Conservation (phyloP, 2,113 vertebrate genomes). For the Dipodomys ordii region DNA sequence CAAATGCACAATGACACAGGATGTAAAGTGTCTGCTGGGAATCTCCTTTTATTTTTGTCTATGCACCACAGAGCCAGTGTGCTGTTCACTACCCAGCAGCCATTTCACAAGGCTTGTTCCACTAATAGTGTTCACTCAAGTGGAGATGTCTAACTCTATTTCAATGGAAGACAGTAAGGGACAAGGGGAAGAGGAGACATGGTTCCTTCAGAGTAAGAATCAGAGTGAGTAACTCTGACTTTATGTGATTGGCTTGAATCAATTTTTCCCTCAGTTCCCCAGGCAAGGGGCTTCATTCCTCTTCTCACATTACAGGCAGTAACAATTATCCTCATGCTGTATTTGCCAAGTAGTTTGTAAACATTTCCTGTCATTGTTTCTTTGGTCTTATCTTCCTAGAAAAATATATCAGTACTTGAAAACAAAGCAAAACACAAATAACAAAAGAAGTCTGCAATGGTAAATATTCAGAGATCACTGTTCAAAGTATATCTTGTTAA, state of each 20-base stretch:
- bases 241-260: neutral
- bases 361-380: conserved; percentile 18
- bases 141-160: neutral
- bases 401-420: neutral
- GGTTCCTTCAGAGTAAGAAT: neutral
- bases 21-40: neutral
- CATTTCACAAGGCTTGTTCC: neutral
- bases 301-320: neutral
- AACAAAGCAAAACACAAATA: neutral
- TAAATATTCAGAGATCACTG: neutral
- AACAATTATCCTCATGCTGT: conserved; percentile 2
- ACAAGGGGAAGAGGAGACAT: neutral
- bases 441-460: neutral
- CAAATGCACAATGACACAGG: accelerated
- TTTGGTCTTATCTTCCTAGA: neutral
- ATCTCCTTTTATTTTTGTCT: neutral
- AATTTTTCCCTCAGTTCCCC: conserved; percentile 34
- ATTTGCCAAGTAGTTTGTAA: neutral
- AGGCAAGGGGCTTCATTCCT: neutral
- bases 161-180: neutral
- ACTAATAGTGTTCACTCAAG: neutral
- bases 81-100: accelerated
- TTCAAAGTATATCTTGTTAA: neutral
- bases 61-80: too few species aligned
- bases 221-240: neutral